Percentiles rank a stretch among this genome's conserved stretches.
Evolutionary conservation across 2,113 vertebrate species (phyloP).

Genomic region (Helogale parvula): DNA sequence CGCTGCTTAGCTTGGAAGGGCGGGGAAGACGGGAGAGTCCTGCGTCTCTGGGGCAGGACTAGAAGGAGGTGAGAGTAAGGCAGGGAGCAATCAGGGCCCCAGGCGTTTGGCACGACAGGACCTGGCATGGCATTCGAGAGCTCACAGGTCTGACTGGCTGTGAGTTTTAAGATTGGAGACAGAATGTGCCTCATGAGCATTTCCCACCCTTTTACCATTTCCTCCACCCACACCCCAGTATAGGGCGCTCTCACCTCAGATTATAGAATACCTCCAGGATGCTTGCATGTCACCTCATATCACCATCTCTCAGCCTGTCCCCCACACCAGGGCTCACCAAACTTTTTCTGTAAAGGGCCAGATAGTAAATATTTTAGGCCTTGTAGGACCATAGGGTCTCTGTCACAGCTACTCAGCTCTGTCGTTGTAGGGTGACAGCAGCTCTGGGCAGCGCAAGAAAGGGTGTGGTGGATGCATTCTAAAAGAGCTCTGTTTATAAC

Average conservation of each 20-base stretch:
- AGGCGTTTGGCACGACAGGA: rapidly evolving
- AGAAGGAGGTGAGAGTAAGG: rapidly evolving
- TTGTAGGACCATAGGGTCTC: rapidly evolving
- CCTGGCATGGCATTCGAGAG: background rate
- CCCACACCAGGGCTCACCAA: background rate
- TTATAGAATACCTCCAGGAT: background rate
- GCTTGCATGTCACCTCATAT: background rate
- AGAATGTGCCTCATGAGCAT: background rate
- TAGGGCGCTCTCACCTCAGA: rapidly evolving
- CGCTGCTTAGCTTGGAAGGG: background rate
- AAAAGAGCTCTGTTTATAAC: background rate
- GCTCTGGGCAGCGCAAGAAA: rapidly evolving
- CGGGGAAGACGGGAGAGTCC: background rate
- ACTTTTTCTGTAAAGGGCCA: background rate
- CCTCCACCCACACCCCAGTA: rapidly evolving
- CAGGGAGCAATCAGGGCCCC: background rate
- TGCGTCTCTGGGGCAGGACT: background rate
- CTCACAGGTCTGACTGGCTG: background rate
- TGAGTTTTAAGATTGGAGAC: background rate
- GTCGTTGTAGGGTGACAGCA: background rate
- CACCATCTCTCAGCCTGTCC: background rate
- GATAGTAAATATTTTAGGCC: background rate
- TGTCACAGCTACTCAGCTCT: background rate
- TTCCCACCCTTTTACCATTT: background rate
- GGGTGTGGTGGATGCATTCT: background rate